Percentiles rank a stretch among this genome's conserved stretches.
Conservation (phyloP, 2,888 invertebrate species). For the Calliopum simillimum region DNA sequence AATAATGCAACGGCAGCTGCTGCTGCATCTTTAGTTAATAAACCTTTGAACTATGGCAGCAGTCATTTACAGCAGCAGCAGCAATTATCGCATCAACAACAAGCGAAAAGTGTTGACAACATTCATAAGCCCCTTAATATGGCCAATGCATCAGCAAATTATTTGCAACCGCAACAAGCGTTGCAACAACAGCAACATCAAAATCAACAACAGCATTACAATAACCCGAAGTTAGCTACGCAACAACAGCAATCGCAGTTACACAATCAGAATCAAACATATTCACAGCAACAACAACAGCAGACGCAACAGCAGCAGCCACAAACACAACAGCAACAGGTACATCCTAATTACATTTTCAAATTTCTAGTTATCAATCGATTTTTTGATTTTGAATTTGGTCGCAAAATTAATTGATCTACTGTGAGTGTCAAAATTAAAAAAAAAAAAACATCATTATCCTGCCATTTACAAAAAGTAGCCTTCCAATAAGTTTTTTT, state of each 20-base stretch:
- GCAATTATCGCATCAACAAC: slow-evolving; percentile 40
- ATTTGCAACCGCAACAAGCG: slow-evolving; percentile 15
- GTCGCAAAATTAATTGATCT: too few species aligned
- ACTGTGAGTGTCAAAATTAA: too few species aligned
- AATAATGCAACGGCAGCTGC: slow-evolving; percentile 14
- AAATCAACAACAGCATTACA: slow-evolving; percentile 35
- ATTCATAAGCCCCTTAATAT: slow-evolving; percentile 47
- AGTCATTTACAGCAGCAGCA: slow-evolving; percentile 34
- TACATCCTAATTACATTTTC: slow-evolving; percentile 45
- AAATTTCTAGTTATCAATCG: slow-evolving; percentile 22
- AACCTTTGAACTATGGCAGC: slow-evolving; percentile 44
- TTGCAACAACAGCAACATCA: slow-evolving; percentile 26
- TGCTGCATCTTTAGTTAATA: slow-evolving; percentile 43
- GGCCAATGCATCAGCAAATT: slow-evolving; percentile 46
- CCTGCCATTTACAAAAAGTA: too few species aligned
- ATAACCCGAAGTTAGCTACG: slow-evolving; percentile 28
- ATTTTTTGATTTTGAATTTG: too few species aligned
- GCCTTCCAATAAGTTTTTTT: too few species aligned
- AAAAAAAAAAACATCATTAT: too few species aligned
- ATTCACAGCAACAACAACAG: slow-evolving; percentile 51
- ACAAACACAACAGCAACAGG: slow-evolving; percentile 47
- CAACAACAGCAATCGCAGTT: slow-evolving; percentile 46
- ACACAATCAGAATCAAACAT: slow-evolving; percentile 48
- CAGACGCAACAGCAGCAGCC: slow-evolving; percentile 41
- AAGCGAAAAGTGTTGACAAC: slow-evolving; percentile 30